Conservation (phyloP, 2,113 vertebrate genomes). For the Malurus melanocephalus region DNA sequence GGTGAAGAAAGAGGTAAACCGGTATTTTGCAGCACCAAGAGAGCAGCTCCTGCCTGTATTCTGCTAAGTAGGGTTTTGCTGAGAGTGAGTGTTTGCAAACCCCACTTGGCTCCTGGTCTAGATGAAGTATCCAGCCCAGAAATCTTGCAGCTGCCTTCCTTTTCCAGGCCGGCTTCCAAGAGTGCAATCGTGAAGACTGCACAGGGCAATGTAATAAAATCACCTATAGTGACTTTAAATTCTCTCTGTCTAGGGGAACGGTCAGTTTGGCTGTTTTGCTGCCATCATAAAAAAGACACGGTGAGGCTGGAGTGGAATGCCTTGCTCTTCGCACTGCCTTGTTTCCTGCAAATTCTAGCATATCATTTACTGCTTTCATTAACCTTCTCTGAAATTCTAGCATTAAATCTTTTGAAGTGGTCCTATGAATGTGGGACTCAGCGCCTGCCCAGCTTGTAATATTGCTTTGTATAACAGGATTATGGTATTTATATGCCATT, state of each 20-base stretch:
- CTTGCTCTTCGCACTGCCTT: neutral
- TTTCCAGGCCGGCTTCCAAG: neutral
- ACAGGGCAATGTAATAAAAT: conserved; percentile 8
- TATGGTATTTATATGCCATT: neutral
- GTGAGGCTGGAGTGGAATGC: neutral
- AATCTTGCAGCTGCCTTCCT: neutral
- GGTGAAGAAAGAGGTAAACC: neutral
- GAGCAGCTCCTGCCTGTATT: neutral
- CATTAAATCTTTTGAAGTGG: conserved; percentile 20
- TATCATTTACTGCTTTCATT: conserved; percentile 39
- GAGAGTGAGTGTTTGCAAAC: neutral
- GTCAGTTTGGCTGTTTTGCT: neutral
- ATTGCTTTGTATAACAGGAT: neutral
- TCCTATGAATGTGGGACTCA: neutral
- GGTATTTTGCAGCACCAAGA: neutral
- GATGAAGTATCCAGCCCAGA: neutral
- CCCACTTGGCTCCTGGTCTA: neutral
- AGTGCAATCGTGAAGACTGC: neutral
- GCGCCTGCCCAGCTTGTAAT: neutral
- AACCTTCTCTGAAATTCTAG: conserved; percentile 1
- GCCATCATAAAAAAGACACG: neutral
- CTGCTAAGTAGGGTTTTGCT: neutral
- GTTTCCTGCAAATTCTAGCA: conserved; percentile 1
- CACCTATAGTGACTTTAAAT: neutral
- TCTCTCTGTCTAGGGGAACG: neutral